Evolutionary conservation across 2,113 vertebrate genomes (phyloP), one percentile per base, ranked within the genome.

Genomic region (Nothocercus julius): DNA sequence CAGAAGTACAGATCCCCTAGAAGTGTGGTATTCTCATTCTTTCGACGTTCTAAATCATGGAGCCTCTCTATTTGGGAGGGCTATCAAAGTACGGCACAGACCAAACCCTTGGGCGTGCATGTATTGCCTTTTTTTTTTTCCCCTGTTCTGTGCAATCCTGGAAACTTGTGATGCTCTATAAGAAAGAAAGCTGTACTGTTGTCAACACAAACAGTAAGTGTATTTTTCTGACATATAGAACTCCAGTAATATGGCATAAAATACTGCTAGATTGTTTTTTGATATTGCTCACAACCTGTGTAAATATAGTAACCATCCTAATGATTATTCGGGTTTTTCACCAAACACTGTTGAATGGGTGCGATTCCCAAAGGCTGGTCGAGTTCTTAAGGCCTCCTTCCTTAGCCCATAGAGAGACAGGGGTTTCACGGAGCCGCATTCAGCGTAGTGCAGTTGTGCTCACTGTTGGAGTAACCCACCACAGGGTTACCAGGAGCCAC

Each of bases 161-260:
- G 49, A 94, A 90, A 36, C 14, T 87, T 67, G 54, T 83, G 78
- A 21, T 73, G 85, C 73, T 80, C 27, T 94, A 18, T 81, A 88
- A 78, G 64, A 92, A 96, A 89, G 72, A 68, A 87, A 83, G n/a
- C 36, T 79, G 70, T 38, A 74, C 96, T 91, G 63, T 91, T 96
- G 74, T 25, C 19, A 58, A 86, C 87, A 92, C 79, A 89, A 75
- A 69, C 76, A 40, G n/a, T 16, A 79, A 61, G 45, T 63, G 9
- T 9, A 59, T 32, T 85, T 80, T 94, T 95, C 89, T 6, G 11
- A 85, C 77, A 79, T 59, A 72, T 34, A 2, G 1, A 47, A 56
- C 80, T 95, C 67, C 92, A 59, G 81, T 97, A 89, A 96, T 81
- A 36, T 5, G 19, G 77, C 89, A 97, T 93, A 80, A 77, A 58